phyloP scores from a whole-genome alignment of 2,113 vertebrate species.

The Podarcis muralis region DNA sequence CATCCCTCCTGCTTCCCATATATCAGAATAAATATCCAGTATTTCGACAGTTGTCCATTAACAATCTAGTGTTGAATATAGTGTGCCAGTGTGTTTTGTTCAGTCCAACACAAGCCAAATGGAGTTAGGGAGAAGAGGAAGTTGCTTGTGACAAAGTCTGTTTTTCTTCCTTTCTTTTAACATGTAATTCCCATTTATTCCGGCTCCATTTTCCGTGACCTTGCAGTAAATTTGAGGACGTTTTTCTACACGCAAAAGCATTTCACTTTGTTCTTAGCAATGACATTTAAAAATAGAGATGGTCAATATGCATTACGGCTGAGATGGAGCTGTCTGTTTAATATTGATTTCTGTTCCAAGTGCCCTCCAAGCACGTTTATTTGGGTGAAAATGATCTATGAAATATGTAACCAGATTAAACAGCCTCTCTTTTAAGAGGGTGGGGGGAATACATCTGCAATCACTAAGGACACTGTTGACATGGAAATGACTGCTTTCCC shows the following conservation, averaged over 20 bases:
- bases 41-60: background rate
- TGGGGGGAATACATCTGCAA: conserved; percentile 34
- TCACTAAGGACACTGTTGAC: conserved; percentile 41
- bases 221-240: conserved; percentile 54
- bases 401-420: conserved; percentile 57
- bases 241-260: conserved; percentile 60
- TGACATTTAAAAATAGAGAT: conserved; percentile 70
- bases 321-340: conserved; percentile 51
- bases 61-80: background rate
- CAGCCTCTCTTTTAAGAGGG: conserved; percentile 11
- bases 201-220: conserved; percentile 20
- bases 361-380: conserved; percentile 45
- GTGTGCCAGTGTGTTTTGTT: background rate
- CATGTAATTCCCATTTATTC: background rate
- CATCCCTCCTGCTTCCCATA: background rate
- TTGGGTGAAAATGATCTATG: conserved; percentile 66
- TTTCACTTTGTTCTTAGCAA: conserved; percentile 63
- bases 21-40: background rate
- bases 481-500: conserved; percentile 35
- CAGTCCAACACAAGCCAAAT: background rate
- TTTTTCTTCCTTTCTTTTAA: background rate
- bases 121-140: background rate
- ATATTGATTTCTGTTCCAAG: conserved; percentile 63
- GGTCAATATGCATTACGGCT: conserved; percentile 65
- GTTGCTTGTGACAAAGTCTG: background rate